Evolutionary conservation across 2,888 invertebrate species (phyloP).

Genomic region (Drymonia ruficornis): DNA sequence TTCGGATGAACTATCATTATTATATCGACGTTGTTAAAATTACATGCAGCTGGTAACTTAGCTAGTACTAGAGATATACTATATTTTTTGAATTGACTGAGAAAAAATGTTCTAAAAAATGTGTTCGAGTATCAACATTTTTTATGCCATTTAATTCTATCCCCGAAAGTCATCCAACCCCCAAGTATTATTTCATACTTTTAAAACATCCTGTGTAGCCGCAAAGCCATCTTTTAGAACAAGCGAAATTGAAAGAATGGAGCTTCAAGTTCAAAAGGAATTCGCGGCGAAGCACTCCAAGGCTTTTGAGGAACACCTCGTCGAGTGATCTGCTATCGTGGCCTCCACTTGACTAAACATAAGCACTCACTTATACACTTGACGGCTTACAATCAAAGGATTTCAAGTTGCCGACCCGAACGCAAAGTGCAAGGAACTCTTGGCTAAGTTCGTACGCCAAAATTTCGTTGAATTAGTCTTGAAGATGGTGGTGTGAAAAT

Average conservation of each 20-base stretch:
- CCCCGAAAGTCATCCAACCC: too few species aligned
- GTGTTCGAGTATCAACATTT: too few species aligned
- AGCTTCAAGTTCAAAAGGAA: constrained; percentile 44
- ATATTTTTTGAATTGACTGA: too few species aligned
- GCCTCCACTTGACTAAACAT: constrained; percentile 39
- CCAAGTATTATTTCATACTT: too few species aligned
- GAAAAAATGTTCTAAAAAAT: too few species aligned
- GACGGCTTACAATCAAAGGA: constrained; percentile 63
- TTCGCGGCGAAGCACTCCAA: constrained; percentile 31
- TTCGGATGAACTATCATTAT: too few species aligned
- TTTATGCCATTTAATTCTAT: too few species aligned
- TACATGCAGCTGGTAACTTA: too few species aligned
- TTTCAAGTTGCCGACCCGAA: constrained; percentile 44
- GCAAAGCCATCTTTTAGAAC: background rate
- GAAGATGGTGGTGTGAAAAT: constrained; percentile 24
- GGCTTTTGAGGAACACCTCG: constrained; percentile 57
- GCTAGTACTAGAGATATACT: too few species aligned
- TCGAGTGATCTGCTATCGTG: constrained; percentile 57
- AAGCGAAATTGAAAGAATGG: constrained; percentile 29
- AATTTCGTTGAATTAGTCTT: constrained; percentile 34
- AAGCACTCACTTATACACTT: constrained; percentile 70
- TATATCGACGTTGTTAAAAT: too few species aligned
- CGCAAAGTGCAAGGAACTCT: constrained; percentile 41
- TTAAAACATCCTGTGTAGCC: too few species aligned
- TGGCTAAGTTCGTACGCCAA: constrained; percentile 34